A percentile compares a stretch with the other conserved stretches of the same genome.
Conservation (phyloP, 2,113 vertebrate genomes). For the Fregata magnificens region DNA sequence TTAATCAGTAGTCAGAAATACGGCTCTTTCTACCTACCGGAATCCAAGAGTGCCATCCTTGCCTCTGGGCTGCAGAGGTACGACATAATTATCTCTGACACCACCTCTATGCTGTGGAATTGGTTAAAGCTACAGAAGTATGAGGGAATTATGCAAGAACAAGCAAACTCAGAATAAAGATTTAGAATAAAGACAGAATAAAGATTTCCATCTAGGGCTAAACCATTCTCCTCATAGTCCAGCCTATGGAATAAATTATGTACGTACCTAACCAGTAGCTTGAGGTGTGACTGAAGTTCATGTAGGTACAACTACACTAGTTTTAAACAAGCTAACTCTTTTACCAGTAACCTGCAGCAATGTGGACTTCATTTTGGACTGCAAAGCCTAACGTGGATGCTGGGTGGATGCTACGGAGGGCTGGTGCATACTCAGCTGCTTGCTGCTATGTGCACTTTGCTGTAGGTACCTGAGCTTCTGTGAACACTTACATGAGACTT, state of each 20-base stretch:
- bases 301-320: not conserved
- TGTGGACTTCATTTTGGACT: not conserved
- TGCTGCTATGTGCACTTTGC: not conserved
- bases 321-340: not conserved
- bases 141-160: not conserved
- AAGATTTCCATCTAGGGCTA: not conserved
- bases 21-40: not conserved
- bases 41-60: not conserved
- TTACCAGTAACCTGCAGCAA: not conserved
- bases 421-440: not conserved
- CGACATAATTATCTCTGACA: not conserved
- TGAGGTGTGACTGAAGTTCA: not conserved
- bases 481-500: not conserved
- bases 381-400: not conserved
- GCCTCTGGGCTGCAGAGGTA: not conserved
- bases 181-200: not conserved
- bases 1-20: conserved; percentile 15
- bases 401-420: not conserved
- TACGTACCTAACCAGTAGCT: not conserved
- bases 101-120: not conserved
- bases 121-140: not conserved
- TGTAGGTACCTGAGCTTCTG: not conserved
- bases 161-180: not conserved
- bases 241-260: not conserved
- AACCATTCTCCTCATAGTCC: not conserved